These are phyloP conservation scores for Tribolium castaneum DNA, from an alignment of 1,140 invertebrate species.

Conservation along the genomic window DNA sequence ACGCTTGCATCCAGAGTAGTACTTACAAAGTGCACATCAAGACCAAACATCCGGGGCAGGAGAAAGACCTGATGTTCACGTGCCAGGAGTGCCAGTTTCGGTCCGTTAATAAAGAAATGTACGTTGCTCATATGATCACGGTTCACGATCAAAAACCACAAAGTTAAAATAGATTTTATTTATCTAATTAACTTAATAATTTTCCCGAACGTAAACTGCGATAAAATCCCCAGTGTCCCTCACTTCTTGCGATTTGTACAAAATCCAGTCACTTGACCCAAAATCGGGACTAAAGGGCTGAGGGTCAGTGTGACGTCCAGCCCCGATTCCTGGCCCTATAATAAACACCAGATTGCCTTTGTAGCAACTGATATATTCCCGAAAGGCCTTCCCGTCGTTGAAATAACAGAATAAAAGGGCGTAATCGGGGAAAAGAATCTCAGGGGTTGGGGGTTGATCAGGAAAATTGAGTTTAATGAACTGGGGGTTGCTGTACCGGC, in stretches of 20 bases:
- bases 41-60: slow-evolving; percentile 68
- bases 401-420: slow-evolving; percentile 82
- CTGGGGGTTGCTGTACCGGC: slow-evolving; percentile 68
- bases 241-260: slow-evolving; percentile 60
- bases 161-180: slow-evolving; percentile 19
- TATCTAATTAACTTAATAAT: not conserved
- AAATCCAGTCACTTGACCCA: slow-evolving; percentile 58
- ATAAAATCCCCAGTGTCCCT: slow-evolving; percentile 67
- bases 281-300: slow-evolving; percentile 71
- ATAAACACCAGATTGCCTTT: slow-evolving; percentile 73
- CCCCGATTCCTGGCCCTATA: slow-evolving; percentile 74
- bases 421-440: slow-evolving; percentile 62
- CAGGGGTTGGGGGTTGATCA: slow-evolving; percentile 55
- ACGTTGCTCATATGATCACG: slow-evolving; percentile 52
- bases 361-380: slow-evolving; percentile 73
- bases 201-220: slow-evolving; percentile 63
- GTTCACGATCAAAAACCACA: slow-evolving; percentile 52
- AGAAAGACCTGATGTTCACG: slow-evolving; percentile 65
- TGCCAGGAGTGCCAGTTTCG: slow-evolving; percentile 69
- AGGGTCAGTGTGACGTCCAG: slow-evolving; percentile 75
- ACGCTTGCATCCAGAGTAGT: slow-evolving; percentile 75
- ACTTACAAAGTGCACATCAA: slow-evolving; percentile 73
- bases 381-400: slow-evolving; percentile 75
- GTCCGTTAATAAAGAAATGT: slow-evolving; percentile 69
- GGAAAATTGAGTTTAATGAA: slow-evolving; percentile 67